Base-by-base conservation (phyloP, 64 coral and sea anemone species). In the Stichodactyla mertensii region DNA sequence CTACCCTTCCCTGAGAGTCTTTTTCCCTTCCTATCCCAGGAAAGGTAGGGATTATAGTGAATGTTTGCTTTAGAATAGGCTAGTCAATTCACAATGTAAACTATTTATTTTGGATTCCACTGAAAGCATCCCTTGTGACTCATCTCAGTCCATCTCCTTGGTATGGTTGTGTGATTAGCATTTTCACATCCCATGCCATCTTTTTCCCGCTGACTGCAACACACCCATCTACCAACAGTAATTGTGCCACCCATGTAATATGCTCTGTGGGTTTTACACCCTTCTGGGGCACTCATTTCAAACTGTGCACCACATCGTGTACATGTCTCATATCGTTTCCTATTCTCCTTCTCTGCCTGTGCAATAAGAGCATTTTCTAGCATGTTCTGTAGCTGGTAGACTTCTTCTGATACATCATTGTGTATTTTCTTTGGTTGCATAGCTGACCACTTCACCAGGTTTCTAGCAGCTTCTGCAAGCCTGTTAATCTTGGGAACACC, bases 161-260 rank as follows among this genome's bases (percentile, higher is more conserved):
- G 54, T 61, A 16, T 54, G 6, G 67, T 94, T 6, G 56, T 90
- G 13, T 94, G 92, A 2, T 84, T 53, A 16, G 88, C 57, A 16
- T 28, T 59, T 55, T 94, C 64, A 77, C 92, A 94, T 0, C 92
- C 92, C 64, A 84, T 80, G 6, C 83, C 78, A 57, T 91, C 92
- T 70, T 94, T 94, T 27, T 84, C 84, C 31, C 93, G 90, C 53
- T 91, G 85, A 54, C 85, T 79, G 55, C 93, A 94, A 80, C 93
- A 94, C 52, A 94, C 93, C 93, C 93, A 94, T 87, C 93, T 87
- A 31, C 93, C 93, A 11, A 86, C 89, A 7, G 91, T 11, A 58
- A 94, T 94, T 6, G 79, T 94, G 1, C 93, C 89, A 13, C 89
- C 93, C 89, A 94, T 91, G 89, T 69, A 91, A 77, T 94, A 94